phyloP scores from a whole-genome alignment of 2,797 vertebrate species.

The Babyrousa celebensis region DNA sequence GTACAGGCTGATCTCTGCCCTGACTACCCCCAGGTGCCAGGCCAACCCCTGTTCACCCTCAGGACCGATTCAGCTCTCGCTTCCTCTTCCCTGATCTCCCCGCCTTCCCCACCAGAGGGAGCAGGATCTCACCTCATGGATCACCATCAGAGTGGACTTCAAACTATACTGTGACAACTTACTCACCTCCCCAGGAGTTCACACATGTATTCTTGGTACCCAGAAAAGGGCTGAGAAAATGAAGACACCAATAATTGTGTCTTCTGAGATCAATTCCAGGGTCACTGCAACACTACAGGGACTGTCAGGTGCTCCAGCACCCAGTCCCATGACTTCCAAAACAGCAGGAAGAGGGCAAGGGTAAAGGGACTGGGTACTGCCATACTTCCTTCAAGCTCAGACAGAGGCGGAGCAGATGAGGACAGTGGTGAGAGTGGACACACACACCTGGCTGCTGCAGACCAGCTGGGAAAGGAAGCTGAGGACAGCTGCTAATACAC shows the following conservation, averaged over 20 bases:
- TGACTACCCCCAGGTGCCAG: not conserved
- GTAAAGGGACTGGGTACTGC: not conserved
- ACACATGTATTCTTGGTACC: not conserved
- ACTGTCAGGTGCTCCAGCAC: not conserved
- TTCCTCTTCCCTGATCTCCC: not conserved
- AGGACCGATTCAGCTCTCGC: not conserved
- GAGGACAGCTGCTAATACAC: not conserved
- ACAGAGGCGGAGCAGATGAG: not conserved
- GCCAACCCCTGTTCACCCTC: not conserved
- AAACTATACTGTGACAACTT: not conserved
- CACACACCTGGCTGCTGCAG: not conserved
- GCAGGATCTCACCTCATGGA: not conserved
- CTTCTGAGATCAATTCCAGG: conserved; percentile 8
- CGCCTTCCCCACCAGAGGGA: accelerated
- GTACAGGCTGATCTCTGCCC: not conserved
- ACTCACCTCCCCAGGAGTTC: not conserved
- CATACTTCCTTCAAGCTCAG: not conserved
- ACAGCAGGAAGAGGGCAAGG: not conserved
- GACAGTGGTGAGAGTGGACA: not conserved
- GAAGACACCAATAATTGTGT: not conserved
- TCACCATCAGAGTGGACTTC: not conserved
- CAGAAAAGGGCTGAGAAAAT: conserved; percentile 8
- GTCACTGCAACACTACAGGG: not conserved
- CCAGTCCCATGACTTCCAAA: not conserved
- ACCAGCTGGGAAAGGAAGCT: not conserved